These are phyloP conservation scores for Dicyrtoma fusca DNA, from an alignment of 2,888 invertebrate species.

Conservation along the genomic window DNA sequence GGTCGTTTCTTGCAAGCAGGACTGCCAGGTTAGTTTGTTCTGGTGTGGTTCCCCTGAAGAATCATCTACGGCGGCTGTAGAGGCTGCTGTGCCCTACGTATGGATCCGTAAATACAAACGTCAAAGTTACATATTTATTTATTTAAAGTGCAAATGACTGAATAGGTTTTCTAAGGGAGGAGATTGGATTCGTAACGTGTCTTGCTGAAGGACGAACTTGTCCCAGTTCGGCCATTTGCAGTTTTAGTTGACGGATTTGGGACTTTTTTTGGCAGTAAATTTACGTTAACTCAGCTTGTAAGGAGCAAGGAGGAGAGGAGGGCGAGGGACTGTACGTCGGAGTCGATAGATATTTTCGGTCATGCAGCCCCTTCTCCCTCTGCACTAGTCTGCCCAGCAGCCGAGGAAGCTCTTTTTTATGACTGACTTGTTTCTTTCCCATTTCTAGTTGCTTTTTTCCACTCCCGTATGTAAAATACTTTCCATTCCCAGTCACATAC, in stretches of 20 bases:
- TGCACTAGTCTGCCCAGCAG: neutral
- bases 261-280: constrained; percentile 9
- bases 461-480: neutral
- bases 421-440: constrained; percentile 2
- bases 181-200: constrained; percentile 7
- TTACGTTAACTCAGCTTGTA: neutral
- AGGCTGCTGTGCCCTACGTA: neutral
- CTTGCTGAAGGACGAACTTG: constrained; percentile 20
- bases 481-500: neutral
- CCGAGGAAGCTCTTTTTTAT: constrained; percentile 1
- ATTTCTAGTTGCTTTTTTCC: neutral
- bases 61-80: neutral
- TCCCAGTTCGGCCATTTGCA: constrained; percentile 20
- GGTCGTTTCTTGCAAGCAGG: no score
- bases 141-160: constrained; percentile 19
- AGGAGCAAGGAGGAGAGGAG: neutral
- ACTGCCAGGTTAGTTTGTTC: no score
- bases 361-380: no score
- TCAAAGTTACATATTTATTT: constrained; percentile 22
- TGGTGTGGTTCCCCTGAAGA: neutral
- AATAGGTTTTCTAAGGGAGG: neutral
- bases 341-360: no score
- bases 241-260: constrained; percentile 7
- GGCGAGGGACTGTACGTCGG: neutral
- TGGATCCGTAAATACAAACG: neutral